These are phyloP conservation scores for Grammomys surdaster DNA, from an alignment of 2,113 vertebrate species.

Conservation along the genomic window DNA sequence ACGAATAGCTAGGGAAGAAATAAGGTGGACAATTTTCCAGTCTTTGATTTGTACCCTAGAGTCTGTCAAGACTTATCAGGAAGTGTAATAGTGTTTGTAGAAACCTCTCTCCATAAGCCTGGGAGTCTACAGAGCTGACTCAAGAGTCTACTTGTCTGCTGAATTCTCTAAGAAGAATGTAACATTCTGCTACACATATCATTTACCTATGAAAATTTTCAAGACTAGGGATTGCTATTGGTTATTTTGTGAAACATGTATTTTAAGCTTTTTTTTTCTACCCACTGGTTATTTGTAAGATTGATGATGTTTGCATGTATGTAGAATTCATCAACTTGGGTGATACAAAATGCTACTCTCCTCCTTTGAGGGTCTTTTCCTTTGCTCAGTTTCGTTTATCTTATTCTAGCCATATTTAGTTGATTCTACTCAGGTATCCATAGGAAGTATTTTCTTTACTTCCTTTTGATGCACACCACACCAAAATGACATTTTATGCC, in stretches of 20 bases:
- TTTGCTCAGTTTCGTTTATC: background rate
- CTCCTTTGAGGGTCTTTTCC: background rate
- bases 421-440: background rate
- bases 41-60: conserved; percentile 16
- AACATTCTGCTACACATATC: background rate
- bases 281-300: background rate
- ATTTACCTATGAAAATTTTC: background rate
- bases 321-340: background rate
- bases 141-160: background rate
- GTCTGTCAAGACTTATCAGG: conserved; percentile 13
- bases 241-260: background rate
- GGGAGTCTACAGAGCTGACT: background rate
- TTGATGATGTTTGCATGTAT: background rate
- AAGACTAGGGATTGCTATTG: background rate
- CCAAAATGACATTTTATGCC: background rate
- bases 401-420: background rate
- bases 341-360: background rate
- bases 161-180: background rate
- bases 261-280: background rate
- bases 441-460: background rate
- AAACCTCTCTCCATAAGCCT: background rate
- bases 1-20: background rate
- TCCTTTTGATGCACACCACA: background rate
- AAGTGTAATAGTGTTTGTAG: conserved; percentile 9
- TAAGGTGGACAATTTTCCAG: background rate